Evolutionary conservation across 2,113 vertebrate genomes (phyloP).

Genomic region (Catagonus wagneri): DNA sequence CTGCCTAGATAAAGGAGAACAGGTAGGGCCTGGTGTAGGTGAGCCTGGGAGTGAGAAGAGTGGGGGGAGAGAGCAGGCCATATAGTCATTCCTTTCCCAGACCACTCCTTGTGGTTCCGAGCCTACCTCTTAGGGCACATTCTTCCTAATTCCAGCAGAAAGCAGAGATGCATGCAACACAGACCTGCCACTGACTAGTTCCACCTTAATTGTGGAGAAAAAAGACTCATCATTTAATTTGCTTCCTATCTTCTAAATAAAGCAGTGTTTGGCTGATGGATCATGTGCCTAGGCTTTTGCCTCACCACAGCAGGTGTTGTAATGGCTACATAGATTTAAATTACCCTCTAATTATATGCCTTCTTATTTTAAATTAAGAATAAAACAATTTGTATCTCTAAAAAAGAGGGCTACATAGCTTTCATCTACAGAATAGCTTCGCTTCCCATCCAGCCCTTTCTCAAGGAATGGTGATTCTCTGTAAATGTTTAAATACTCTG

Average conservation of each 20-base stretch:
- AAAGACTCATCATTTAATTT: background rate
- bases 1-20: background rate
- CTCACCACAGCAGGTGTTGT: background rate
- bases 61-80: too few species aligned
- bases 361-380: background rate
- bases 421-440: background rate
- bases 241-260: background rate
- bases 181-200: background rate
- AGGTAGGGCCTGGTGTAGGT: background rate
- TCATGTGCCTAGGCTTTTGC: background rate
- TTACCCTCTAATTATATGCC: background rate
- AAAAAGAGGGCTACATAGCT: background rate
- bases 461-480: background rate
- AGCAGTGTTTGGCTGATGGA: background rate
- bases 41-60: background rate
- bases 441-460: background rate
- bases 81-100: background rate
- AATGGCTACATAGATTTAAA: background rate
- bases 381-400: background rate
- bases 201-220: background rate
- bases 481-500: constrained; percentile 14
- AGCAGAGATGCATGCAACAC: background rate
- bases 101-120: too few species aligned
- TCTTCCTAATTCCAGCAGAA: background rate
- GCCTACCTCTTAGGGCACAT: background rate